Evolutionary conservation across 2,113 vertebrate species (phyloP).

Genomic region (Psilopsiagon aymara): DNA sequence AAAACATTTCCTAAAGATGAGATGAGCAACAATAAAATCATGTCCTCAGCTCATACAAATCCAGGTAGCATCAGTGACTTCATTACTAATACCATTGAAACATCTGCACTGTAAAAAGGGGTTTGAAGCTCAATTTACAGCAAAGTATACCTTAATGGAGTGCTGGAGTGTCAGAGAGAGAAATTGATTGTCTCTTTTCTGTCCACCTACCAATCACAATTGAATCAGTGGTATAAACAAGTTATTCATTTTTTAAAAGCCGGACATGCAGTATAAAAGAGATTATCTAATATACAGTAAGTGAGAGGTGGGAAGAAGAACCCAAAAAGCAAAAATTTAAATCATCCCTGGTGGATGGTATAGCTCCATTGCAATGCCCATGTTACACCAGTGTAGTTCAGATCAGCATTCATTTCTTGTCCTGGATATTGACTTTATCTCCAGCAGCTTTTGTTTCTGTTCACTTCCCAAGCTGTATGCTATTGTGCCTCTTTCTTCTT

Average conservation of each 20-base stretch:
- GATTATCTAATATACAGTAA: neutral
- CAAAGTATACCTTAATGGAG: neutral
- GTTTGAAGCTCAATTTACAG: neutral
- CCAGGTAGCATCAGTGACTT: neutral
- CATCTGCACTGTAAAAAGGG: neutral
- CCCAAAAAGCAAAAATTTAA: neutral
- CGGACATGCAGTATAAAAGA: neutral
- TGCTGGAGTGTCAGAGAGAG: neutral
- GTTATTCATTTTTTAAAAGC: constrained; percentile 7
- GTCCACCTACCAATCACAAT: neutral
- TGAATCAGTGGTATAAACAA: constrained; percentile 8
- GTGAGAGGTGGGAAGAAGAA: too few relatives aligned
- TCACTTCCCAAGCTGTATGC: neutral
- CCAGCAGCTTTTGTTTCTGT: constrained; percentile 34
- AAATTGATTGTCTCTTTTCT: neutral
- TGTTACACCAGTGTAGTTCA: neutral
- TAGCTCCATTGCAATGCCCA: neutral
- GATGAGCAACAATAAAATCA: neutral
- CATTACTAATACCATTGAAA: neutral
- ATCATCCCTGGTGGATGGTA: neutral
- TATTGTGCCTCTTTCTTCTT: constrained; percentile 14
- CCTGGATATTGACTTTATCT: constrained; percentile 28
- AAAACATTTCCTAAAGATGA: neutral
- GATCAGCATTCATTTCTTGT: neutral
- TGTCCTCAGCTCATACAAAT: neutral